Evolutionary conservation across 1,140 invertebrate genomes (phyloP).

Genomic region (Vanessa tameamea): DNA sequence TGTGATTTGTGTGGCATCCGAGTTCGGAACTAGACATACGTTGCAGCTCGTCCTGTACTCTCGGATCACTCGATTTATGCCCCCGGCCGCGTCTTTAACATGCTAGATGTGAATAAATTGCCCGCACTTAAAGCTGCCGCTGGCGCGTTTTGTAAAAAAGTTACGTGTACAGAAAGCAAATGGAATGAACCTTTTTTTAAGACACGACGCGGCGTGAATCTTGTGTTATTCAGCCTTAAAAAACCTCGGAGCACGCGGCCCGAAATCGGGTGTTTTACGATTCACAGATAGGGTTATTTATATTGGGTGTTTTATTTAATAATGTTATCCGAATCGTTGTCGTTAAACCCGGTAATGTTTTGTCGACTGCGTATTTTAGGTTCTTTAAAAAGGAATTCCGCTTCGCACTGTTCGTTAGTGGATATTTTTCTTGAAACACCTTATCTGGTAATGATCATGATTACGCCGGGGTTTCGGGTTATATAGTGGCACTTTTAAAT

Average conservation of each 20-base stretch:
- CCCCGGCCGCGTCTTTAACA: conserved; percentile 46
- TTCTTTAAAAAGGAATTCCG: conserved; percentile 31
- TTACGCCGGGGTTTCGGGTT: conserved; percentile 20
- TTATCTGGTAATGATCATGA: conserved; percentile 23
- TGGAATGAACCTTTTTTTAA: conserved; percentile 36
- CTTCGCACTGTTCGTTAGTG: conserved; percentile 23
- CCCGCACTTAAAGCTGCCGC: conserved; percentile 38
- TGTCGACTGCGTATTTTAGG: conserved; percentile 33
- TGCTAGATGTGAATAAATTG: conserved; percentile 50
- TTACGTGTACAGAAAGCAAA: conserved; percentile 46
- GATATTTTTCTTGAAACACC: conserved; percentile 27
- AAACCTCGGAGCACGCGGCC: conserved; percentile 44
- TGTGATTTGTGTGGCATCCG: conserved; percentile 71
- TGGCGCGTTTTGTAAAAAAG: conserved; percentile 42
- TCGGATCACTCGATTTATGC: conserved; percentile 57
- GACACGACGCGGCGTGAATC: conserved; percentile 38
- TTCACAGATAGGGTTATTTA: conserved; percentile 64
- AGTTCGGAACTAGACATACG: conserved; percentile 57
- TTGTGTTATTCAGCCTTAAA: conserved; percentile 46
- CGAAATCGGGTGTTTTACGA: conserved; percentile 62
- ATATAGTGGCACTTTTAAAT: conserved; percentile 24
- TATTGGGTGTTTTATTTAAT: conserved; percentile 63
- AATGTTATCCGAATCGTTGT: conserved; percentile 49
- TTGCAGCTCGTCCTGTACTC: conserved; percentile 39
- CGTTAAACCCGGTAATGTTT: conserved; percentile 39